These are phyloP conservation scores for Myiotriccus ornatus DNA, from an alignment of 2,797 vertebrate genomes.

Conservation along the genomic window DNA sequence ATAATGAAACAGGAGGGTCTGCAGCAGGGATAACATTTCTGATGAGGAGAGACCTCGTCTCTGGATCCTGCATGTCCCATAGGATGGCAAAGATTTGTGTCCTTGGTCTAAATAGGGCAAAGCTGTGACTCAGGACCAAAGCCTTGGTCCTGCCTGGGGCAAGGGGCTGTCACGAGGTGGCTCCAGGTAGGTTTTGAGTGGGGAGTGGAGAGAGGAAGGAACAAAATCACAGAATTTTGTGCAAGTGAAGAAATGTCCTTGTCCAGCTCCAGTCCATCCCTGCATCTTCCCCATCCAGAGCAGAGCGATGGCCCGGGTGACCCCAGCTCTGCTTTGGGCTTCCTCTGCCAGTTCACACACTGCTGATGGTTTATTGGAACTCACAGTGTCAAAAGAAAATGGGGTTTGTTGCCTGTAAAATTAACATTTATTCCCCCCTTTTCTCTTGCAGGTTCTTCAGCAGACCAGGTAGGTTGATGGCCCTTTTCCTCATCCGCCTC, in stretches of 20 bases:
- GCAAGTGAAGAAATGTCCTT: not conserved
- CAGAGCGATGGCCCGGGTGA: not conserved
- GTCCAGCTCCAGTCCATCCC: not conserved
- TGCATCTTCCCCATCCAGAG: fast-evolving
- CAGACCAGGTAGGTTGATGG: conserved; percentile 71
- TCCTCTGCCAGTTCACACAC: not conserved
- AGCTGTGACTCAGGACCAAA: not conserved
- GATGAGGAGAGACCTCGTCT: not conserved
- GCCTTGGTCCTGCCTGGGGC: not conserved
- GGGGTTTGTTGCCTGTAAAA: not conserved
- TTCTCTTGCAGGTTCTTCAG: conserved; percentile 67
- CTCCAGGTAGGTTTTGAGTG: not conserved
- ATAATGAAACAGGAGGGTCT: not conserved
- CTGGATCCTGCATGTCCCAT: not conserved
- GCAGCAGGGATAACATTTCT: fast-evolving
- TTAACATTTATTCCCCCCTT: not conserved
- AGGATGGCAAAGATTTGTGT: fast-evolving
- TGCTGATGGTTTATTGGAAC: fast-evolving
- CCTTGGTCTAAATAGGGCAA: not conserved
- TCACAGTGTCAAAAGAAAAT: not conserved
- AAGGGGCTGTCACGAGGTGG: not conserved
- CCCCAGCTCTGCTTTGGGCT: not conserved
- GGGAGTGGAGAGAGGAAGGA: not conserved
- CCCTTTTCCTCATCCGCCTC: not conserved
- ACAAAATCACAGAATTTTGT: not conserved